phyloP scores from a whole-genome alignment of 2,797 vertebrate genomes.

The Enteromius unitaeniatus region DNA sequence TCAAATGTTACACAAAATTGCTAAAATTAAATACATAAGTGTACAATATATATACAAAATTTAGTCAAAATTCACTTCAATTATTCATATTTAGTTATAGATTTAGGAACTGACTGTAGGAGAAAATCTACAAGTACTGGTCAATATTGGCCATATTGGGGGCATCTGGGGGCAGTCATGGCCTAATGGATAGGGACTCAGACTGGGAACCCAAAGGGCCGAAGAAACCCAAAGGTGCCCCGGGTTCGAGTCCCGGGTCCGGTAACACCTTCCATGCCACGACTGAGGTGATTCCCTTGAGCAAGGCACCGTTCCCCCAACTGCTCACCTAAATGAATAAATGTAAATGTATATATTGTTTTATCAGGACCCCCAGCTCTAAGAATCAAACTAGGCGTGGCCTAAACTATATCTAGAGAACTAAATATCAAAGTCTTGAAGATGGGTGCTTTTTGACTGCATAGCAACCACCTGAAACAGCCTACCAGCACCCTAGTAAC shows the following conservation, averaged over 20 bases:
- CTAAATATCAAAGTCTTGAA: background rate
- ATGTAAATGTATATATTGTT: too few relatives aligned
- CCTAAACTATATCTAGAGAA: background rate
- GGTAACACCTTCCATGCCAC: too few relatives aligned
- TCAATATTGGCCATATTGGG: background rate
- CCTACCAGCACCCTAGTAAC: background rate
- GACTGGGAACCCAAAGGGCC: too few relatives aligned
- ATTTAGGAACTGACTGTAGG: too few relatives aligned
- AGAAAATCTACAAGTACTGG: background rate
- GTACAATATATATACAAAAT: background rate
- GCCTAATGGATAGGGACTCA: too few relatives aligned
- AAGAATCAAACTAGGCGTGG: background rate
- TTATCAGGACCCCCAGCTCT: background rate
- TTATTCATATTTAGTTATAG: too few relatives aligned
- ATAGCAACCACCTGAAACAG: background rate
- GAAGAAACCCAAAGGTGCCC: too few relatives aligned
- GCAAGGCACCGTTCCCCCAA: too few relatives aligned
- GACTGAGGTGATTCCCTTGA: too few relatives aligned
- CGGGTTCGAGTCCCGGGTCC: too few relatives aligned
- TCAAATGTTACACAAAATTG: background rate
- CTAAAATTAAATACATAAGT: background rate
- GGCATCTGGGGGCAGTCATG: too few relatives aligned
- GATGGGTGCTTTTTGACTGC: background rate
- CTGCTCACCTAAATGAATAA: too few relatives aligned
- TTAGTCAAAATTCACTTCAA: background rate